These are phyloP conservation scores for Colistium nudipinnis DNA, from an alignment of 2,113 vertebrate species.

Conservation along the genomic window DNA sequence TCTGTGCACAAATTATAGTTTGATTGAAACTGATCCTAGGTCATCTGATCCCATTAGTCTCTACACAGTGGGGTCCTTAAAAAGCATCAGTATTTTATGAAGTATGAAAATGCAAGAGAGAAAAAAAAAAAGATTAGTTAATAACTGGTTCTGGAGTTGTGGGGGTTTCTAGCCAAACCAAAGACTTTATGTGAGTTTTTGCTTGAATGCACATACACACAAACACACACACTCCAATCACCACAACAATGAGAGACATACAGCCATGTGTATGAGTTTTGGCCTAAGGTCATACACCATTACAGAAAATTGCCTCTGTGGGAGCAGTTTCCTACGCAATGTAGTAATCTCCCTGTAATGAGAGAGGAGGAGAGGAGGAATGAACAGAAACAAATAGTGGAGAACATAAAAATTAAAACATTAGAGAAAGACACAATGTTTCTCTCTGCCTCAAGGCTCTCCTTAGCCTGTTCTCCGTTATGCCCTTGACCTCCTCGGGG, in stretches of 20 bases:
- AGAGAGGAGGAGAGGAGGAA: conserved; percentile 5
- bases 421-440: not conserved
- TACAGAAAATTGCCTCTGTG: conserved; percentile 27
- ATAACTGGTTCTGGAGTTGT: not conserved
- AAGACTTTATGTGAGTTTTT: not conserved
- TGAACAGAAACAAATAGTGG: not conserved
- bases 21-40: not conserved
- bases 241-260: conserved; percentile 17
- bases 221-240: not conserved
- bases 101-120: too few species aligned
- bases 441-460: conserved; percentile 1
- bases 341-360: conserved; percentile 40
- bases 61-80: too few species aligned
- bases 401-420: not conserved
- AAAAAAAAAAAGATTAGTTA: not conserved
- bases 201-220: not conserved
- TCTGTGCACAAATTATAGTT: not conserved
- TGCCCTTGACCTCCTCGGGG: conserved; percentile 35
- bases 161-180: too few species aligned
- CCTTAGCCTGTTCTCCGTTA: conserved; percentile 22
- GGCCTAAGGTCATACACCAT: conserved; percentile 26
- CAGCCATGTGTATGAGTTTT: conserved; percentile 10
- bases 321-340: conserved; percentile 28
- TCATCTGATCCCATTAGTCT: not conserved
- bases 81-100: not conserved